A percentile compares a stretch with the other conserved stretches of the same genome.
Conservation (phyloP, 2,113 vertebrate genomes). For the Puntigrus tetrazona region DNA sequence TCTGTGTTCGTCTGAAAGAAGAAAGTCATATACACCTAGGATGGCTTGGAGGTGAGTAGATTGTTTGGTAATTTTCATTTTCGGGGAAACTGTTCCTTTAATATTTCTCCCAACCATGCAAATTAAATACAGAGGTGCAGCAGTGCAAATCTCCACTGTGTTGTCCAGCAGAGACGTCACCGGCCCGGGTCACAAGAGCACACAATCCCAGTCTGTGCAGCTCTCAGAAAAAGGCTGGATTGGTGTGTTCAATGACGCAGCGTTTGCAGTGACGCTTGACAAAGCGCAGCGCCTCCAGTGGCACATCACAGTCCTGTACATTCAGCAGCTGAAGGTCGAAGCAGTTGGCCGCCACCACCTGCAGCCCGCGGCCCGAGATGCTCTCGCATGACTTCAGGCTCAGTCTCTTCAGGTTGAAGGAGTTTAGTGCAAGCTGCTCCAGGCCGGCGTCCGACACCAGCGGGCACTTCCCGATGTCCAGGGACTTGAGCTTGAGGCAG, state of each 20-base stretch:
- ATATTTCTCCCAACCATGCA: slow-evolving; percentile 30
- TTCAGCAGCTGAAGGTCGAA: slow-evolving; percentile 89
- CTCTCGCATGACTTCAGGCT: slow-evolving; percentile 88
- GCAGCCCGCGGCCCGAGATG: slow-evolving; percentile 85
- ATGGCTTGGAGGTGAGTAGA: too few species aligned
- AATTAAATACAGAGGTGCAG: slow-evolving; percentile 45
- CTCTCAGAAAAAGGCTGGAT: slow-evolving; percentile 87
- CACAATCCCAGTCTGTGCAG: neutral
- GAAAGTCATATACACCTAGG: too few species aligned
- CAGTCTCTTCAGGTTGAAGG: slow-evolving; percentile 87
- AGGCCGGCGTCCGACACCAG: slow-evolving; percentile 85
- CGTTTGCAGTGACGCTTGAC: slow-evolving; percentile 88
- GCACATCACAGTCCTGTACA: slow-evolving; percentile 88
- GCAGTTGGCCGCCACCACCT: slow-evolving; percentile 89
- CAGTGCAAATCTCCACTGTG: slow-evolving; percentile 15
- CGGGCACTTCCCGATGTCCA: slow-evolving; percentile 89
- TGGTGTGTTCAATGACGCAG: slow-evolving; percentile 89
- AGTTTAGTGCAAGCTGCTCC: slow-evolving; percentile 87
- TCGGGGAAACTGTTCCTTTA: too few species aligned
- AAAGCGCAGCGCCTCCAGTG: slow-evolving; percentile 85
- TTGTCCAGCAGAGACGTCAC: slow-evolving; percentile 19
- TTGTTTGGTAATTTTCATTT: too few species aligned
- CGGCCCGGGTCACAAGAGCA: neutral
- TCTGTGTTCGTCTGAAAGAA: too few species aligned
- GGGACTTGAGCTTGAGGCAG: slow-evolving; percentile 86